Base-by-base conservation (phyloP, 2,113 vertebrate genomes). In the Gorsachius goisagi region DNA sequence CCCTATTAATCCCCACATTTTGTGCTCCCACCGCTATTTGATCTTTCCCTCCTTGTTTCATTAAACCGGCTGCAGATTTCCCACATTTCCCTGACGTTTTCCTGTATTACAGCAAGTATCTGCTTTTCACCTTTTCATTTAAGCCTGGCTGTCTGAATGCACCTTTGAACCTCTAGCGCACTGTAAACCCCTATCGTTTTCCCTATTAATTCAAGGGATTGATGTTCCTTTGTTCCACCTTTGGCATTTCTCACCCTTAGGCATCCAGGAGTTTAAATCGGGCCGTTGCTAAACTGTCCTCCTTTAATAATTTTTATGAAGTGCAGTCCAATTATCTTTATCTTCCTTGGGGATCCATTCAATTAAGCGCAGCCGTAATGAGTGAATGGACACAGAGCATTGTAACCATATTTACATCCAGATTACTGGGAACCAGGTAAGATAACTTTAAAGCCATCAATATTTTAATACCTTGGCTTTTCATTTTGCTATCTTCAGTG, bases 271-370 rank as follows among this genome's bases (percentile, higher is more conserved):
- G 94, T 37, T 96, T 83, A 89, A 94, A 94, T 78, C 68, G 84
- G 81, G 73, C 72, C 85, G 62, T 80, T 90, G 78, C 85, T 83
- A 92, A 97, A 93, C 84, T 60, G 68, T 60, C 75, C 91, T 85
- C 72, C 79, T 97, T 93, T 93, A 93, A 98, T 89, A 96, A 94
- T 94, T 96, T 98, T 95, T 97, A 97, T 96, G 92, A 97, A 97
- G 92, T 88, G 85, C 90, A 96, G 96, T 97, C 95, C 97, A 98
- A 97, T 98, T 97, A 97, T 95, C 83, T 93, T 97, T 97, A 97
- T 97, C 97, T 97, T 97, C 95, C 95, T 96, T 47, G 68, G 93
- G 92, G 93, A 97, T 97, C 94, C 97, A 97, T 96, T 97, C 96
- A 97, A 97, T 97, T 97, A 97, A 95, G 86, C 45, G 14, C 45